These are phyloP conservation scores for Meteorus sp. DNA, from an alignment of 1,140 invertebrate species.

Conservation along the genomic window DNA sequence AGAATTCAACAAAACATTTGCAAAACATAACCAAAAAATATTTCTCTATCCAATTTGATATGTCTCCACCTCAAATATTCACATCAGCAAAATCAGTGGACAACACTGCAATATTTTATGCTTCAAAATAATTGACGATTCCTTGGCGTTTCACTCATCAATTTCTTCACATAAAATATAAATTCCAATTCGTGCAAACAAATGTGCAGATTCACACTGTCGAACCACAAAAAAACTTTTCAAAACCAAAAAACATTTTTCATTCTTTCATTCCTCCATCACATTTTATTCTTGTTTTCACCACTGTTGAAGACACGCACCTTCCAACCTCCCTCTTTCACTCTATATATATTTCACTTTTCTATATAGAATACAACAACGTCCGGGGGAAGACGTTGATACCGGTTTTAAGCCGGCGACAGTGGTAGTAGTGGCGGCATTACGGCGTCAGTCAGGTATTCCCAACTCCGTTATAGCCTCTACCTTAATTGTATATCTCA, in stretches of 20 bases:
- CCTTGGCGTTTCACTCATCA: too few species aligned
- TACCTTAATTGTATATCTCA: slow-evolving; percentile 37
- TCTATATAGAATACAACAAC: background rate
- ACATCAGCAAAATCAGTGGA: too few species aligned
- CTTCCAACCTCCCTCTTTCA: background rate
- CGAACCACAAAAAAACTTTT: too few species aligned
- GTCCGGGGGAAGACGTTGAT: slow-evolving; percentile 35
- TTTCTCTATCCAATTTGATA: too few species aligned
- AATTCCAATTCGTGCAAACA: background rate
- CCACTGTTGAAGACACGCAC: background rate
- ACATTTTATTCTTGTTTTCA: background rate
- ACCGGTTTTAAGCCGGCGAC: slow-evolving; percentile 34
- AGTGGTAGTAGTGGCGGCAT: background rate
- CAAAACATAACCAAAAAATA: too few species aligned
- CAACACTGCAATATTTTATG: too few species aligned
- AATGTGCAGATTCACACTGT: too few species aligned
- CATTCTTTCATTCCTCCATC: background rate
- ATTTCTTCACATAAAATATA: too few species aligned
- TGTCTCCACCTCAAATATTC: too few species aligned
- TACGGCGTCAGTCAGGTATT: slow-evolving; percentile 38
- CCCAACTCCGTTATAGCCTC: slow-evolving; percentile 39
- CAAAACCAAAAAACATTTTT: background rate
- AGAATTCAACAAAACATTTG: too few species aligned
- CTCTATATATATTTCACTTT: slow-evolving; percentile 2
- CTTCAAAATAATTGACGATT: too few species aligned